Evolutionary conservation across 1,140 invertebrate species (phyloP).

Genomic region (Sitobion miscanthi): DNA sequence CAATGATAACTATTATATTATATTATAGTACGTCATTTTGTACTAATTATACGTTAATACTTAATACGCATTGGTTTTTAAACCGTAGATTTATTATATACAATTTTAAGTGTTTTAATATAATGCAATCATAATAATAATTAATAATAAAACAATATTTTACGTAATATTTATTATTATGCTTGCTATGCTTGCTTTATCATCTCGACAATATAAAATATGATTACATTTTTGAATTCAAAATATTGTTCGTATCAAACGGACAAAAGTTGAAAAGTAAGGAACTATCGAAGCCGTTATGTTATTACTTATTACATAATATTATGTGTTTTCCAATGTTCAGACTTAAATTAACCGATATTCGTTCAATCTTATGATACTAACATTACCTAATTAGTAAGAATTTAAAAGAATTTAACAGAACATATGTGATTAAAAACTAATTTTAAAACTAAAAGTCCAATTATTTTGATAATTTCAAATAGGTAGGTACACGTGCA

Average conservation of each 20-base stretch:
- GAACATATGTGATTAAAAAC: background rate
- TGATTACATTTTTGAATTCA: background rate
- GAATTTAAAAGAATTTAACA: background rate
- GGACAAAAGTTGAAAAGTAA: no score
- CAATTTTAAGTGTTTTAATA: background rate
- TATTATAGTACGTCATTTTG: background rate
- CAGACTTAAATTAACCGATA: background rate
- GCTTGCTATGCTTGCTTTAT: no score
- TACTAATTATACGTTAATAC: background rate
- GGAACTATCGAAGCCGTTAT: background rate
- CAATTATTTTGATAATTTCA: constrained; percentile 19
- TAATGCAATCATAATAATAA: background rate
- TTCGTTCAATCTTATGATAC: background rate
- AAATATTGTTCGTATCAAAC: background rate
- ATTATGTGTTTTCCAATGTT: background rate
- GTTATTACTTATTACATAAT: background rate
- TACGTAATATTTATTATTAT: no score
- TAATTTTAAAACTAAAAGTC: constrained; percentile 44
- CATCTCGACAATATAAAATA: background rate
- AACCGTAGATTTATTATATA: background rate
- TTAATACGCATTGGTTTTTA: background rate
- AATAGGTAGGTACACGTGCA: background rate
- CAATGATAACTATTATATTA: background rate
- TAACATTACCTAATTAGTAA: constrained; percentile 17
- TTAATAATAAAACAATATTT: background rate